These are phyloP conservation scores for Speoplatyrhinus poulsoni DNA, from an alignment of 2,113 vertebrate genomes.

Conservation along the genomic window DNA sequence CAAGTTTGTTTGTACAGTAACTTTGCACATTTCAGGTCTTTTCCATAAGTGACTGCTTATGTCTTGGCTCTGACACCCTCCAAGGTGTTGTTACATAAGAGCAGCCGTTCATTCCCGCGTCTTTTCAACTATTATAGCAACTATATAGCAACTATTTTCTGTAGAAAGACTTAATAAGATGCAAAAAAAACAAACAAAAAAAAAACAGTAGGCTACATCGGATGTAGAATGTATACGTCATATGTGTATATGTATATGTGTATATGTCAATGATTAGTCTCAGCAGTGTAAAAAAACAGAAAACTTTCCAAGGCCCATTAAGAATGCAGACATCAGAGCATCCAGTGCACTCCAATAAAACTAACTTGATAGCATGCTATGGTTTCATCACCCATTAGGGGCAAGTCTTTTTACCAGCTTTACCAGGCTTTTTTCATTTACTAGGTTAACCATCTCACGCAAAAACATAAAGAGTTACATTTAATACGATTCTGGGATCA, in stretches of 20 bases:
- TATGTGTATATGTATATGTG: neutral
- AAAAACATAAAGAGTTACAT: no score
- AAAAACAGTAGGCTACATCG: no score
- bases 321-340: neutral
- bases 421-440: no score
- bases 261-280: neutral
- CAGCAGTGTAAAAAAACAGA: neutral
- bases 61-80: conserved; percentile 49
- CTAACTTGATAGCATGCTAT: neutral
- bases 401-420: no score
- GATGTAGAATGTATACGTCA: neutral
- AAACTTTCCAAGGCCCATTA: neutral
- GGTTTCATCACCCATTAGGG: neutral
- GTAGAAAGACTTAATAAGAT: no score
- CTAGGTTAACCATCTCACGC: no score
- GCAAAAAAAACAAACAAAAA: no score
- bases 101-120: conserved; percentile 26
- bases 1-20: conserved; percentile 57
- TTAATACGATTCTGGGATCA: no score
- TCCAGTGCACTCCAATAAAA: neutral
- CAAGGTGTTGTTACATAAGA: conserved; percentile 50
- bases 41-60: conserved; percentile 16
- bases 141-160: no score
- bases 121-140: no score
- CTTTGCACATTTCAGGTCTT: conserved; percentile 37